Conservation (phyloP, 1,140 invertebrate genomes). For the Trachelipus rathkii region DNA sequence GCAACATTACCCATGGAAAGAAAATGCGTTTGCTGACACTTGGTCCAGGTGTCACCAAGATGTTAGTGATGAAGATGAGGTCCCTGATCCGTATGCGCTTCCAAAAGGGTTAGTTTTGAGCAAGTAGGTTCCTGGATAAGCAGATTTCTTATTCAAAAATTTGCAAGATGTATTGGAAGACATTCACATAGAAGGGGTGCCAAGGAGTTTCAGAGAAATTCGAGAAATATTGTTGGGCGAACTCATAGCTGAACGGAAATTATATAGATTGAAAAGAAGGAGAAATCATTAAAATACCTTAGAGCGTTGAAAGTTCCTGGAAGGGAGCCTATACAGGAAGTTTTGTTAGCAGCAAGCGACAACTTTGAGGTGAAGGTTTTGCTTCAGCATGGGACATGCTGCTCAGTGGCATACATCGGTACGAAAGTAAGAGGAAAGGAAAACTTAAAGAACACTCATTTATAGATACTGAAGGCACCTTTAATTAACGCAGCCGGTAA, state of each 20-base stretch:
- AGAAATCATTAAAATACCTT: background rate
- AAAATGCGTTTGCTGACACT: conserved; percentile 3
- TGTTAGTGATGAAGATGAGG: background rate
- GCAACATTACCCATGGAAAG: background rate
- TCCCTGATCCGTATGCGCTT: background rate
- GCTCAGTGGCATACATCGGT: background rate
- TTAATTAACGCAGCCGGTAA: too few species aligned
- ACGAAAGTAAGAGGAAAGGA: background rate
- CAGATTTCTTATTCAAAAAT: background rate
- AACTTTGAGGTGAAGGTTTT: background rate
- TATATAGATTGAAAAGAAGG: background rate
- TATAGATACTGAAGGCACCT: background rate
- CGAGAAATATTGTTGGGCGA: background rate
- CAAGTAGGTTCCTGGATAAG: background rate
- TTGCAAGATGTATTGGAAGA: background rate
- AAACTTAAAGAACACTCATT: background rate
- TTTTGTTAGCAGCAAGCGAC: background rate
- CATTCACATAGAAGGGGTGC: background rate
- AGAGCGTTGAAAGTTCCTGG: background rate
- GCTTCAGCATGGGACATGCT: background rate
- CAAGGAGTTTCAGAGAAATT: background rate
- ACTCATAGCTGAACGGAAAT: background rate
- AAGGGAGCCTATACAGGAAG: background rate
- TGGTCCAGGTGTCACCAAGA: background rate
- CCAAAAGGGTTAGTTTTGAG: background rate